phyloP scores from a whole-genome alignment of 2,797 vertebrate genomes.

The Onychomys torridus region DNA sequence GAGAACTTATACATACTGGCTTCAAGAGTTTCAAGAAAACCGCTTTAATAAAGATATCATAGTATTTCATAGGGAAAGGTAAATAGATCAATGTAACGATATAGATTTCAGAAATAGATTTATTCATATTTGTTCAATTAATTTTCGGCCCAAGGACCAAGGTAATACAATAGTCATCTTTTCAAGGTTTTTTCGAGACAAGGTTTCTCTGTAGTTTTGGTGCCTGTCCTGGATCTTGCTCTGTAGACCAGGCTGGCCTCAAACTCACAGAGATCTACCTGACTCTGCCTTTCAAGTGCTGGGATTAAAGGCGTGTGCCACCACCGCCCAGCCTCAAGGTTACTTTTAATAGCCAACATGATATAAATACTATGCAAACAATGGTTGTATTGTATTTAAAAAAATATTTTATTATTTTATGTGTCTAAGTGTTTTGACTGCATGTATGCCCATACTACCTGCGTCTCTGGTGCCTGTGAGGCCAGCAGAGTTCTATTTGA shows the following conservation, averaged over 20 bases:
- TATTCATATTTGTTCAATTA: neutral
- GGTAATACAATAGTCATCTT: neutral
- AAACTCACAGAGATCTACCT: too few relatives aligned
- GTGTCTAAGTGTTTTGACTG: neutral
- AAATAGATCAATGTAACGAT: neutral
- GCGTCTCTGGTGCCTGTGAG: neutral
- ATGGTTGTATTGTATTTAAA: too few relatives aligned
- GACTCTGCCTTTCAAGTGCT: too few relatives aligned
- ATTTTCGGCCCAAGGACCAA: neutral
- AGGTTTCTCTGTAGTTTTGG: too few relatives aligned
- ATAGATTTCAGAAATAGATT: neutral
- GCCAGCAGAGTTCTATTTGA: neutral
- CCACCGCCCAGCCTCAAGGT: too few relatives aligned
- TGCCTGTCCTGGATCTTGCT: too few relatives aligned
- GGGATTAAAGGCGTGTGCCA: too few relatives aligned
- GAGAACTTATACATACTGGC: neutral
- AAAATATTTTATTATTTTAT: neutral
- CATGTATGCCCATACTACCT: neutral
- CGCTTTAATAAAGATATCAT: neutral
- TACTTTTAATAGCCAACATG: neutral
- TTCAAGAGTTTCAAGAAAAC: neutral
- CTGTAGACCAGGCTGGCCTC: too few relatives aligned
- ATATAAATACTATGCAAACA: neutral
- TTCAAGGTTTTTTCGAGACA: too few relatives aligned
- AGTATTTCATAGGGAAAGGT: neutral